These are phyloP conservation scores for Sula dactylatra DNA, from an alignment of 2,113 vertebrate species.

Conservation along the genomic window DNA sequence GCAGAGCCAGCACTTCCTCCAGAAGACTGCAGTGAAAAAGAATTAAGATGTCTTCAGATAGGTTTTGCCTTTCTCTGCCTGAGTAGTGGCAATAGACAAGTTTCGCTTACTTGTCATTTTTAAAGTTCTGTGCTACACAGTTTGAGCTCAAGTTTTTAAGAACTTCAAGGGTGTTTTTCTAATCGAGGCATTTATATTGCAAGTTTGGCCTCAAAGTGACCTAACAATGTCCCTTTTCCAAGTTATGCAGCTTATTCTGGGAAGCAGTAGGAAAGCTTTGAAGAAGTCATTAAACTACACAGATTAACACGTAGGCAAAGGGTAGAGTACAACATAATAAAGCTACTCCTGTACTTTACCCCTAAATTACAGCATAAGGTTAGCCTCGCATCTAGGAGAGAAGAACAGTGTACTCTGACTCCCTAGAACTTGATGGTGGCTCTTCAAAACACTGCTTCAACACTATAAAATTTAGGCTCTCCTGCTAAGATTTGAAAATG, in stretches of 20 bases:
- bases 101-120: neutral
- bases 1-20: neutral
- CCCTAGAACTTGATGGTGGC: neutral
- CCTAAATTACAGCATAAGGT: neutral
- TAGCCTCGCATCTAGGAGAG: neutral
- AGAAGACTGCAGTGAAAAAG: neutral
- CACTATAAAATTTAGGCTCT: slow-evolving; percentile 15
- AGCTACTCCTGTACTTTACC: neutral
- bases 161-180: neutral
- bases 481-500: slow-evolving; percentile 45
- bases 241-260: slow-evolving; percentile 12
- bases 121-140: fast-evolving
- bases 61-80: neutral
- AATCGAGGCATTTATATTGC: neutral
- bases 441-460: slow-evolving; percentile 21
- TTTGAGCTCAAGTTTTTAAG: neutral
- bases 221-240: slow-evolving; percentile 43
- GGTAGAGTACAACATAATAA: neutral
- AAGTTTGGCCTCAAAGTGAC: neutral
- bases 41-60: neutral
- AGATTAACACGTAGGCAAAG: neutral
- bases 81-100: neutral
- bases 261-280: slow-evolving; percentile 49
- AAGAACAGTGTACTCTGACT: neutral
- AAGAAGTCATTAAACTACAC: neutral